Evolutionary conservation across 2,797 vertebrate genomes (phyloP), one percentile per base, ranked within the genome.

Genomic region (Morus bassanus): DNA sequence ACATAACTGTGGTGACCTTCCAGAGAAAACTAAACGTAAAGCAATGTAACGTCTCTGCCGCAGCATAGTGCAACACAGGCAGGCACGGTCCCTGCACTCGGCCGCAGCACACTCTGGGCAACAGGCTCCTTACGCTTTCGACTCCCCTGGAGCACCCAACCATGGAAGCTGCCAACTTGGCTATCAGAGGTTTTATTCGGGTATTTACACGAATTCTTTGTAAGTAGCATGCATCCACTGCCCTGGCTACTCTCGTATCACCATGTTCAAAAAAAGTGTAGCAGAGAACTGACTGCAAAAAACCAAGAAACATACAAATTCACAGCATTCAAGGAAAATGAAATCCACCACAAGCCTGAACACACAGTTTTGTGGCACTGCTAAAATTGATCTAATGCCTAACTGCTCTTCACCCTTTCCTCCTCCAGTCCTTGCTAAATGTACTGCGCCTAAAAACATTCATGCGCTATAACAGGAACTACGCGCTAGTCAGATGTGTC

Each of bases 1-100:
- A 21, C 1, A 0, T 11, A 72, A 48, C 59, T 59, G 1, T 3
- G 5, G 9, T 21, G 24, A 51, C 10, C 22, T 41, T 19, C 18
- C 50, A 72, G 45, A 64, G 1, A 51, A 82, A 79, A 75, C 4
- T 19, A 46, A 43, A n/a, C 1, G 24, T 63, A 39, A 50, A 72
- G 45, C 67, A 63, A 31, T 0, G 5, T 35, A 10, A 16, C 0
- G 7, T 39, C 61, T 22, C 13, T 15, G 14, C 16, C 2, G 1
- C 59, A n/a, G 13, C 0, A 0, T 48, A 33, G 13, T 0, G 0
- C 18, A n/a, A 28, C 4, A 11, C 14, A 45, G 61, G 16, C 63
- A 65, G 56, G 51, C 19, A 65, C 2, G 0, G 1, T 15, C 25
- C 65, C 37, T 19, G 39, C n/a, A 4, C 30, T 17, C 27, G 31